Conservation (phyloP, 2,113 vertebrate genomes). For the Platichthys flesus region DNA sequence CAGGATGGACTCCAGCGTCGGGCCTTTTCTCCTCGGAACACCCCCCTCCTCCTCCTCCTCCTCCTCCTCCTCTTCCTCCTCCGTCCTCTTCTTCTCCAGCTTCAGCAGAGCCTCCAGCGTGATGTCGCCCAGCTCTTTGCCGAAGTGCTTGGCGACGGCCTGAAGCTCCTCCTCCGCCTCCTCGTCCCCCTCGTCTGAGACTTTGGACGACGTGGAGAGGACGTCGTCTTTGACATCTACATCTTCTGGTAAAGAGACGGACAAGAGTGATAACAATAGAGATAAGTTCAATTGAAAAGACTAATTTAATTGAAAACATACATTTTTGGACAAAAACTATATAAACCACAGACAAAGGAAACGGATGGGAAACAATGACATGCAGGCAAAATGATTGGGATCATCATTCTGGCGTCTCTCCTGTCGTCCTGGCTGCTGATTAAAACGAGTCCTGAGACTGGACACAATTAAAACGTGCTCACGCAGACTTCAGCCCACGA, state of each 20-base stretch:
- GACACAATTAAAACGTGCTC: slow-evolving; percentile 37
- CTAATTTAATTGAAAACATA: neutral
- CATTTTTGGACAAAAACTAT: too few relatives aligned
- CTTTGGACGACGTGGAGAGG: slow-evolving; percentile 36
- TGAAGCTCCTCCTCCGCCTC: slow-evolving; percentile 82
- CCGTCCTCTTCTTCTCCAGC: slow-evolving; percentile 28
- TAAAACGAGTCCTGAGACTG: slow-evolving; percentile 48
- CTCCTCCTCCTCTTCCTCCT: slow-evolving; percentile 28
- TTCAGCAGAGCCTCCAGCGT: slow-evolving; percentile 63
- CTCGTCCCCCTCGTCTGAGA: slow-evolving; percentile 78
- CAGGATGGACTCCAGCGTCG: slow-evolving; percentile 87
- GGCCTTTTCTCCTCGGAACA: slow-evolving; percentile 48
- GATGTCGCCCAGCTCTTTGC: slow-evolving; percentile 84
- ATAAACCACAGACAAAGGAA: neutral
- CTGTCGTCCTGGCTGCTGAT: slow-evolving; percentile 9
- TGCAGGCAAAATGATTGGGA: slow-evolving; percentile 30
- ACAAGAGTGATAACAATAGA: neutral
- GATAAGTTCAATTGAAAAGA: too few relatives aligned
- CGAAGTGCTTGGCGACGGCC: slow-evolving; percentile 90
- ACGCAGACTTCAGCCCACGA: neutral
- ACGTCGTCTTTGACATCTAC: neutral
- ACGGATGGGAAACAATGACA: slow-evolving; percentile 1
- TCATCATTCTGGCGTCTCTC: slow-evolving; percentile 11
- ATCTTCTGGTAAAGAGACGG: slow-evolving; percentile 66
- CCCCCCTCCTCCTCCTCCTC: neutral